phyloP scores from a whole-genome alignment of 2,888 invertebrate species.

The Amorpha juglandis region DNA sequence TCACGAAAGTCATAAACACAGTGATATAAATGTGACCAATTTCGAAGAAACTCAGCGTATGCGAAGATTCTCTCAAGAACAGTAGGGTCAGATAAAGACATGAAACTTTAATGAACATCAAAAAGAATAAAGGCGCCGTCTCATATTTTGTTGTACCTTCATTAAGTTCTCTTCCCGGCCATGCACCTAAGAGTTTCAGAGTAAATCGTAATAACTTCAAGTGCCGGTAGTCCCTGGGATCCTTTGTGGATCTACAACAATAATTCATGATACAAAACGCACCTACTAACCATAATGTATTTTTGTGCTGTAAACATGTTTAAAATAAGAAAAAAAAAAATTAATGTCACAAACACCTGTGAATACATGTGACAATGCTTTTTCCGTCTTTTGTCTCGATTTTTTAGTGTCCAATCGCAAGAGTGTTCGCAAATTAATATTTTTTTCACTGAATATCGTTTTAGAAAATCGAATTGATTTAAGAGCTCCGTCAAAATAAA shows the following conservation, averaged over 20 bases:
- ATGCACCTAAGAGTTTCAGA: constrained; percentile 13
- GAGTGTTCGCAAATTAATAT: no score
- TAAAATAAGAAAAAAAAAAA: neutral
- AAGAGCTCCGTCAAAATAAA: no score
- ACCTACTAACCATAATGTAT: no score
- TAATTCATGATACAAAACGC: neutral
- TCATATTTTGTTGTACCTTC: constrained; percentile 11
- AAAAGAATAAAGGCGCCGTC: neutral
- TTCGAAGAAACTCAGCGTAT: constrained; percentile 25
- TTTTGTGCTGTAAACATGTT: no score
- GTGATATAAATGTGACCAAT: constrained; percentile 27
- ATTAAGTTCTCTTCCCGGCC: constrained; percentile 22
- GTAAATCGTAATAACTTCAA: constrained; percentile 14
- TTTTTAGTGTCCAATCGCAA: no score
- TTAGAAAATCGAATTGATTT: no score
- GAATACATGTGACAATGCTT: no score
- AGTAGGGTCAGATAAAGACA: constrained; percentile 18
- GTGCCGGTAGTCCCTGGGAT: constrained; percentile 22
- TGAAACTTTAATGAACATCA: constrained; percentile 22
- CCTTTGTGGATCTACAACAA: neutral
- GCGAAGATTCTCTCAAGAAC: constrained; percentile 9
- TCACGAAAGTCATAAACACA: constrained; percentile 25
- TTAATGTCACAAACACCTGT: neutral
- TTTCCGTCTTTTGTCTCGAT: no score
- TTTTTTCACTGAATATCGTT: no score